Evolutionary conservation across 64 coral and sea anemone genomes (phyloP).

Genomic region (Porites australiensis): DNA sequence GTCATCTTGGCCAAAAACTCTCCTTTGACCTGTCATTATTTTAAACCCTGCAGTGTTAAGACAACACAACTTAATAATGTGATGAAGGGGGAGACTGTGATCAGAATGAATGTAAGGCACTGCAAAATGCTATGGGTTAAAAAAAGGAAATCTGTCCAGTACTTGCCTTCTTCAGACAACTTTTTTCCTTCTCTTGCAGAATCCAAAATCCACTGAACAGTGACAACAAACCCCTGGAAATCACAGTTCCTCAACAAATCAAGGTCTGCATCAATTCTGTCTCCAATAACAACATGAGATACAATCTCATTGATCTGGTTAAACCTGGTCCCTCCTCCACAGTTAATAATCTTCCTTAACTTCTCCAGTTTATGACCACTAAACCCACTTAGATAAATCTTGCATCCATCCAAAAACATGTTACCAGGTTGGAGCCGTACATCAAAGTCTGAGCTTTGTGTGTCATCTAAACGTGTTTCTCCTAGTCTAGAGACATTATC

Average conservation of each 20-base stretch:
- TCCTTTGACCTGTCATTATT: too few relatives aligned
- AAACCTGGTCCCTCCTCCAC: conserved; percentile 94
- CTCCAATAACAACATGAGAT: conserved; percentile 93
- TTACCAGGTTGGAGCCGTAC: conserved; percentile 55
- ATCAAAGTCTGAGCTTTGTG: not conserved
- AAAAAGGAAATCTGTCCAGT: too few relatives aligned
- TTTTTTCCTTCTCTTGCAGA: conserved; percentile 80
- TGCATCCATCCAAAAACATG: conserved; percentile 95
- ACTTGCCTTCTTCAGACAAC: conserved; percentile 84
- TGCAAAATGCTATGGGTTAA: too few relatives aligned
- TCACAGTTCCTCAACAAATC: conserved; percentile 73
- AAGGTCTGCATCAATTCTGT: conserved; percentile 68
- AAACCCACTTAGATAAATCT: conserved; percentile 97
- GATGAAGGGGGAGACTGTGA: too few relatives aligned
- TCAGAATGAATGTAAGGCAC: too few relatives aligned
- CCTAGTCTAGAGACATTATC: conserved; percentile 20
- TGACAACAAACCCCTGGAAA: conserved; percentile 84
- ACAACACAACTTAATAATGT: too few relatives aligned
- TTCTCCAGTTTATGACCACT: conserved; percentile 79
- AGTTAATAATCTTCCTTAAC: conserved; percentile 88
- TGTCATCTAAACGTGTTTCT: conserved; percentile 1
- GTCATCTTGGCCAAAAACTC: too few relatives aligned
- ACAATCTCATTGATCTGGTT: conserved; percentile 96
- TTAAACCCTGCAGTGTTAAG: too few relatives aligned
- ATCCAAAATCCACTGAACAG: conserved; percentile 88